Conservation (phyloP, 2,888 invertebrate genomes). For the Idaea aversata region DNA sequence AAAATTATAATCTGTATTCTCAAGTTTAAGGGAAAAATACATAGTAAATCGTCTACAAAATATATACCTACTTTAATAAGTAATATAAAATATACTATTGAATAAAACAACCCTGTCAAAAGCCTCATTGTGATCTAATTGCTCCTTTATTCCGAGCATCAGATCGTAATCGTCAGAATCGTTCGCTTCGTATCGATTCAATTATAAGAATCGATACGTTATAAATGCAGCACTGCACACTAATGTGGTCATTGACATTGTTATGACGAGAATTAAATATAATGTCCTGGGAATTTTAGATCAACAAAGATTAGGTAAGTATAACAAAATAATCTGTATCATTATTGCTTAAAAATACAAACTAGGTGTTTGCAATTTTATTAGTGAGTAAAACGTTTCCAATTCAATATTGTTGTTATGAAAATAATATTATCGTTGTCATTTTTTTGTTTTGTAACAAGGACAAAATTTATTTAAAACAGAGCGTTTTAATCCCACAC, state of each 20-base stretch:
- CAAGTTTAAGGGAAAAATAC: neutral
- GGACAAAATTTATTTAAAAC: too few species aligned
- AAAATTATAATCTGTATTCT: neutral
- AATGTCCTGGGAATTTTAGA: slow-evolving; percentile 7
- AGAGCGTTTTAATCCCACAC: too few species aligned
- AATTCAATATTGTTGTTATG: too few species aligned
- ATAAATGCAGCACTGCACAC: slow-evolving; percentile 27
- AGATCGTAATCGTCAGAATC: slow-evolving; percentile 13
- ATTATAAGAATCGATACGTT: slow-evolving; percentile 22
- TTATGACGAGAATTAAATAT: slow-evolving; percentile 29
- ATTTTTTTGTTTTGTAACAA: too few species aligned
- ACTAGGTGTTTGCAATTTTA: too few species aligned
- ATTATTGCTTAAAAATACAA: neutral
- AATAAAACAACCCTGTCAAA: neutral
- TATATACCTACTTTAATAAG: too few species aligned
- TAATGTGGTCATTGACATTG: slow-evolving; percentile 26
- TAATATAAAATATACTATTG: too few species aligned
- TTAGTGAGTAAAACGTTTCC: too few species aligned
- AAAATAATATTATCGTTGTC: too few species aligned
- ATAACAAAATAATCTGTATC: slow-evolving; percentile 6
- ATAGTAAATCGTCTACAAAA: neutral
- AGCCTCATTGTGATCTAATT: slow-evolving; percentile 3
- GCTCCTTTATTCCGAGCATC: slow-evolving; percentile 17
- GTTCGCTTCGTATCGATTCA: slow-evolving; percentile 7
- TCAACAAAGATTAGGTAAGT: neutral